Percentiles rank a stretch among this genome's conserved stretches.
phyloP scores from a whole-genome alignment of 2,888 invertebrate genomes.

The Oxystoma pomonae region DNA sequence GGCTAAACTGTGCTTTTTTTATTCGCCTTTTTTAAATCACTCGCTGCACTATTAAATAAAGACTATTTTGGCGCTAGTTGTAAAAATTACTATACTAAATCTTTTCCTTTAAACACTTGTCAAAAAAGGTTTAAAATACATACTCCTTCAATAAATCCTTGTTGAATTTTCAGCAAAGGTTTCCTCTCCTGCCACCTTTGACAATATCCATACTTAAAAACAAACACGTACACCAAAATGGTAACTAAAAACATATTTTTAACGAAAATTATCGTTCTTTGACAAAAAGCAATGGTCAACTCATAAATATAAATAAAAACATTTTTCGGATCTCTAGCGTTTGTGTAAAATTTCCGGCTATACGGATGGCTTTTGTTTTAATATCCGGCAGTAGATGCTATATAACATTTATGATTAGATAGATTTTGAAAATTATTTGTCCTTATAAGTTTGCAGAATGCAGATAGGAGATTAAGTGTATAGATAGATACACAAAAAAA shows the following conservation, averaged over 20 bases:
- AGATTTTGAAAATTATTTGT: too few species aligned
- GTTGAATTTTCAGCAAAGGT: conserved; percentile 53
- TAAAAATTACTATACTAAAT: too few species aligned
- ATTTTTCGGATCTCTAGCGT: conserved; percentile 23
- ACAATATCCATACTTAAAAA: conserved; percentile 16
- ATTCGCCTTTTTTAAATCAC: too few species aligned
- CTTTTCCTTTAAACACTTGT: too few species aligned
- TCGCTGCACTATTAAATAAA: too few species aligned
- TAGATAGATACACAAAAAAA: too few species aligned
- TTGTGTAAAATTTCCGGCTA: conserved; percentile 32
- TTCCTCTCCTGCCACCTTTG: conserved; percentile 32
- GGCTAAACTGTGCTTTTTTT: too few species aligned
- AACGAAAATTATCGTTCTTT: not conserved
- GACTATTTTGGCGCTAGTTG: too few species aligned
- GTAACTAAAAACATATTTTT: conserved; percentile 8
- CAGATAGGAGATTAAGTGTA: too few species aligned
- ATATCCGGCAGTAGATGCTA: conserved; percentile 33
- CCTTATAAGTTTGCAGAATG: too few species aligned
- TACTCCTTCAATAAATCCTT: conserved; percentile 59
- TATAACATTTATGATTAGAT: too few species aligned
- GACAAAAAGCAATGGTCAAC: not conserved
- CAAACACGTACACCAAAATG: conserved; percentile 6
- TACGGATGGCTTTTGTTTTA: conserved; percentile 32
- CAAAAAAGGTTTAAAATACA: too few species aligned
- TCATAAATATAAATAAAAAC: not conserved